A percentile compares a stretch with the other conserved stretches of the same genome.
Conservation (phyloP, 2,113 vertebrate species). For the Pungitius pungitius region DNA sequence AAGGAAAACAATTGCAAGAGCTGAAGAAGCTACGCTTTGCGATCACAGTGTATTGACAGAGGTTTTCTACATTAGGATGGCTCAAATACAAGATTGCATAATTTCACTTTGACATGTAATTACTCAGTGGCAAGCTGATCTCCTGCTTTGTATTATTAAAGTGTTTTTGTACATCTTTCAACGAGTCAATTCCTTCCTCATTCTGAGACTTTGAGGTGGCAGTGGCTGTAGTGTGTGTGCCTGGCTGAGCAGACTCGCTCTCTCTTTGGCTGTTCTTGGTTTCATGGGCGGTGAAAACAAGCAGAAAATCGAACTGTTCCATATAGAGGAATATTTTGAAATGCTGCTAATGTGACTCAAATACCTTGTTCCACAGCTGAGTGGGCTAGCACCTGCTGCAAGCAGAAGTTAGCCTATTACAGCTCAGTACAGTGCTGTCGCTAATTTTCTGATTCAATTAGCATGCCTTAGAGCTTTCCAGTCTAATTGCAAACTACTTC, state of each 20-base stretch:
- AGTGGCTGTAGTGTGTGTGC: constrained; percentile 53
- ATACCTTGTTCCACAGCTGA: constrained; percentile 99
- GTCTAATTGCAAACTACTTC: constrained; percentile 99
- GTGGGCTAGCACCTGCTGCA: constrained; percentile 99
- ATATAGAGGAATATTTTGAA: constrained; percentile 99
- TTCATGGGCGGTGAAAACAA: constrained; percentile 91
- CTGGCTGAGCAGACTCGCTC: constrained; percentile 53
- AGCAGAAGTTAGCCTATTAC: constrained; percentile 97
- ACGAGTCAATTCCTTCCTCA: constrained; percentile 5
- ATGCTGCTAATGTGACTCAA: constrained; percentile 99
- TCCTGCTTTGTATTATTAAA: neutral
- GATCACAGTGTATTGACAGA: neutral
- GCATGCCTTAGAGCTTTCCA: constrained; percentile 99
- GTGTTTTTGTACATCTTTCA: neutral
- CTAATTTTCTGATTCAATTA: constrained; percentile 99
- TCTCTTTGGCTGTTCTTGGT: constrained; percentile 72
- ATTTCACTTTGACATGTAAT: neutral
- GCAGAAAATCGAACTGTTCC: constrained; percentile 99
- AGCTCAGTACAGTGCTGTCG: constrained; percentile 86
- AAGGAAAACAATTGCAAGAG: constrained; percentile 7
- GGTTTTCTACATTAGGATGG: constrained; percentile 7
- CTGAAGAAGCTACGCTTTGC: constrained; percentile 20
- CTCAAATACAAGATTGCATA: neutral
- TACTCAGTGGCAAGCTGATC: neutral
- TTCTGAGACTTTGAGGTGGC: constrained; percentile 21